These are phyloP conservation scores for Esox masquinongy DNA, from an alignment of 2,797 vertebrate genomes.

Conservation along the genomic window DNA sequence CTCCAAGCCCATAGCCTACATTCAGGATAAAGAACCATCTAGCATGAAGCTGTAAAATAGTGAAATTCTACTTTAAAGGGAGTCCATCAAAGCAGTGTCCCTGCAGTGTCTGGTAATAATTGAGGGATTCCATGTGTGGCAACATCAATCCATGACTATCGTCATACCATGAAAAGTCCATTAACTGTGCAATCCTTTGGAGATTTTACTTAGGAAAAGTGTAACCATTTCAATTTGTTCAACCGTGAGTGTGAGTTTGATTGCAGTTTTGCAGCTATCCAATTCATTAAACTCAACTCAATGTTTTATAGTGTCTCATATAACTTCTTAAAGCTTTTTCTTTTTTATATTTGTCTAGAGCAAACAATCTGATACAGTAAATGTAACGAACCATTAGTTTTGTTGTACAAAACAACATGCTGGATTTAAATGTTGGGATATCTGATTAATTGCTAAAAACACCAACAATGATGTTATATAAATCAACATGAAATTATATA, in stretches of 20 bases:
- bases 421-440: no score
- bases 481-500: not conserved
- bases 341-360: not conserved
- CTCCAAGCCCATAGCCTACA: no score
- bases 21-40: no score
- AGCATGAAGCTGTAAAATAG: no score
- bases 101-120: conserved; percentile 31
- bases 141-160: conserved; percentile 16
- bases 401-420: no score
- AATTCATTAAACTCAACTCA: not conserved
- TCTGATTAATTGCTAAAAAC: not conserved
- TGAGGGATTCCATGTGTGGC: conserved; percentile 25
- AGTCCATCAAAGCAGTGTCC: conserved; percentile 29
- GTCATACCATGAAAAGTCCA: conserved; percentile 37
- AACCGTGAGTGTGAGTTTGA: not conserved
- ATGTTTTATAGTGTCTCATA: not conserved
- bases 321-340: not conserved
- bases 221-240: conserved; percentile 12
- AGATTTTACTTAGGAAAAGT: conserved; percentile 4
- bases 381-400: no score
- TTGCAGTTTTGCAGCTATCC: not conserved
- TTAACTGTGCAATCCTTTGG: conserved; percentile 14
- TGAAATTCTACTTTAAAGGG: not conserved
- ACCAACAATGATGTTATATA: no score
- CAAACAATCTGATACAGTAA: no score